phyloP scores from a whole-genome alignment of 1,140 invertebrate species.

The Saccostrea echinata region DNA sequence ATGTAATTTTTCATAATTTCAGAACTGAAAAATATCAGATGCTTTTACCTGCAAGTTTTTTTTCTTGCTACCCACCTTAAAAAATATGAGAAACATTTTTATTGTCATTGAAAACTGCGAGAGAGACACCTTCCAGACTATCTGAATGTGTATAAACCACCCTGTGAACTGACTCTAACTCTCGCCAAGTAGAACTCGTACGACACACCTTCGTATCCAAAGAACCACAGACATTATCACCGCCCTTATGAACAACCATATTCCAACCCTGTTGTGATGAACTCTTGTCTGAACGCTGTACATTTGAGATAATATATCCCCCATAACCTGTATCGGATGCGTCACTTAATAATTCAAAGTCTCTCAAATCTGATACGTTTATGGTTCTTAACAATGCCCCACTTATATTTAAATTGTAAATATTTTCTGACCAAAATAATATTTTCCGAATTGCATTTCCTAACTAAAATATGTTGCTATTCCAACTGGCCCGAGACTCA shows the following conservation, averaged over 20 bases:
- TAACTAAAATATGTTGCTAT: not conserved
- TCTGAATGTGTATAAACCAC: not conserved
- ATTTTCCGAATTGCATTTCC: not conserved
- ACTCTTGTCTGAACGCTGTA: not conserved
- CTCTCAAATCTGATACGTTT: not conserved
- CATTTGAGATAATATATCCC: not conserved
- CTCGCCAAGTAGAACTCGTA: not conserved
- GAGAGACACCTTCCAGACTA: not conserved
- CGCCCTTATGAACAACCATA: not conserved
- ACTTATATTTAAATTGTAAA: not conserved
- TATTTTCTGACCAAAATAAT: slow-evolving; percentile 13
- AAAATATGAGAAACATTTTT: not conserved
- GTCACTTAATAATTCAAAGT: slow-evolving; percentile 3
- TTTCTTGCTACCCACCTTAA: not conserved
- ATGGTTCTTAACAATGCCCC: not conserved
- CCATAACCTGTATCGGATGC: slow-evolving; percentile 16
- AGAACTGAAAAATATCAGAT: slow-evolving; percentile 40
- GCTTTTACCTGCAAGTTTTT: not conserved
- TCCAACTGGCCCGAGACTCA: not conserved
- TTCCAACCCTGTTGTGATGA: not conserved
- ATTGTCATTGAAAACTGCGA: not conserved
- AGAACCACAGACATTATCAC: not conserved
- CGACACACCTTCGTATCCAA: not conserved
- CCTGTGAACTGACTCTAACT: not conserved
- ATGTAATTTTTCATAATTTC: not conserved